Evolutionary conservation across 2,113 vertebrate species (phyloP).

Genomic region (Nothocercus nigrocapillus): DNA sequence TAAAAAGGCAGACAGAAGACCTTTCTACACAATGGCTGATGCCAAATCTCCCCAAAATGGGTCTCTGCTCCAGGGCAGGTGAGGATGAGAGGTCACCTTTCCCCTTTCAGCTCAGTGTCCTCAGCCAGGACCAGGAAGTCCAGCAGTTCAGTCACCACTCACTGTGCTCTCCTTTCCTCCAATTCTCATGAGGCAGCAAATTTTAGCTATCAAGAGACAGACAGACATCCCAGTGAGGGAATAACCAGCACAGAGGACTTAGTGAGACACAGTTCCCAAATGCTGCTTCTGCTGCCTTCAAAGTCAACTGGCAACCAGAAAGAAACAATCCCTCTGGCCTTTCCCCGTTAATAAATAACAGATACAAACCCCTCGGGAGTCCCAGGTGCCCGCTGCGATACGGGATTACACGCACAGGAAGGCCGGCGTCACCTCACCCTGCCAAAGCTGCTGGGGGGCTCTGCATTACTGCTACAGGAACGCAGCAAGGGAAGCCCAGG

Average conservation of each 20-base stretch:
- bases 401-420: background rate
- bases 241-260: background rate
- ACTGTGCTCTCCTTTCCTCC: background rate
- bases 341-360: background rate
- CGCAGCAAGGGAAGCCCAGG: background rate
- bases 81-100: background rate
- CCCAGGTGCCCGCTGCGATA: background rate
- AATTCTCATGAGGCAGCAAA: background rate
- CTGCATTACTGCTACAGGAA: background rate
- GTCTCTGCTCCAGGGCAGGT: background rate
- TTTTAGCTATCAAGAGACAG: background rate
- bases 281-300: background rate
- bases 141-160: background rate
- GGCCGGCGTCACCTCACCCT: background rate
- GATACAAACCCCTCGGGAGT: background rate
- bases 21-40: background rate
- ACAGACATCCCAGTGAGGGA: background rate
- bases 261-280: background rate
- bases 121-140: background rate
- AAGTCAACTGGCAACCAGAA: background rate
- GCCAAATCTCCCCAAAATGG: slow-evolving; percentile 2
- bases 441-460: background rate
- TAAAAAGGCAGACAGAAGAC: slow-evolving; percentile 22
- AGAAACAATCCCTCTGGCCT: background rate
- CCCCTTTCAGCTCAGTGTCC: background rate